Evolutionary conservation across 2,888 invertebrate genomes (phyloP).

Genomic region (Eristalis pertinax): DNA sequence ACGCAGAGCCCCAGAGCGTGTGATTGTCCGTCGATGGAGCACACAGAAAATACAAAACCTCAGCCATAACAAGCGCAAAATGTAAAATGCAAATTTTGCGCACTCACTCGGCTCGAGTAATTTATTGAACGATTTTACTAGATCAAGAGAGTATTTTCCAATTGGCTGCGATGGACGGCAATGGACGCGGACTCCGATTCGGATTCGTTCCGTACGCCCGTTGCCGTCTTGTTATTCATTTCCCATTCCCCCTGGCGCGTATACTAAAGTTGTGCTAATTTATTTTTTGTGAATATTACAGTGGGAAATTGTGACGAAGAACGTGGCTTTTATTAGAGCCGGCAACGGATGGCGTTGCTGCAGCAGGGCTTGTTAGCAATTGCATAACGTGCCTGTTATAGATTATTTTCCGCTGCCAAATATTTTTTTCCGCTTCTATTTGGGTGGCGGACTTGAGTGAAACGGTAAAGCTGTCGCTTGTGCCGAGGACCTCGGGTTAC

Average conservation of each 20-base stretch:
- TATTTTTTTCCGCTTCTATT: slow-evolving; percentile 24
- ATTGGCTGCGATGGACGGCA: slow-evolving; percentile 16
- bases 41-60: neutral
- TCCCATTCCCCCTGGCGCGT: slow-evolving; percentile 29
- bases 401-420: slow-evolving; percentile 27
- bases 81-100: slow-evolving; percentile 53
- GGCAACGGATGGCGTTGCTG: neutral
- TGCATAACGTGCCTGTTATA: slow-evolving; percentile 41
- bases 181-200: neutral
- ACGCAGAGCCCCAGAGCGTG: neutral
- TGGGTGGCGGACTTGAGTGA: slow-evolving; percentile 50
- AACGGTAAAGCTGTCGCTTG: slow-evolving; percentile 43
- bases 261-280: slow-evolving; percentile 32
- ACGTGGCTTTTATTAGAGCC: slow-evolving; percentile 45
- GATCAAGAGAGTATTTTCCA: slow-evolving; percentile 67
- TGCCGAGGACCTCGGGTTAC: slow-evolving; percentile 48
- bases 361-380: slow-evolving; percentile 23
- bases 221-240: slow-evolving; percentile 27
- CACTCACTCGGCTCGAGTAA: slow-evolving; percentile 37
- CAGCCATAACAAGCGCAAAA: slow-evolving; percentile 20
- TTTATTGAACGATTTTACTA: slow-evolving; percentile 69
- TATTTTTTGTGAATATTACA: slow-evolving; percentile 39
- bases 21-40: neutral
- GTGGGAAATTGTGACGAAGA: slow-evolving; percentile 27
- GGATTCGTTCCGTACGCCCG: slow-evolving; percentile 9